Evolutionary conservation across 2,888 invertebrate genomes (phyloP).

Genomic region (Nectonema munidae): DNA sequence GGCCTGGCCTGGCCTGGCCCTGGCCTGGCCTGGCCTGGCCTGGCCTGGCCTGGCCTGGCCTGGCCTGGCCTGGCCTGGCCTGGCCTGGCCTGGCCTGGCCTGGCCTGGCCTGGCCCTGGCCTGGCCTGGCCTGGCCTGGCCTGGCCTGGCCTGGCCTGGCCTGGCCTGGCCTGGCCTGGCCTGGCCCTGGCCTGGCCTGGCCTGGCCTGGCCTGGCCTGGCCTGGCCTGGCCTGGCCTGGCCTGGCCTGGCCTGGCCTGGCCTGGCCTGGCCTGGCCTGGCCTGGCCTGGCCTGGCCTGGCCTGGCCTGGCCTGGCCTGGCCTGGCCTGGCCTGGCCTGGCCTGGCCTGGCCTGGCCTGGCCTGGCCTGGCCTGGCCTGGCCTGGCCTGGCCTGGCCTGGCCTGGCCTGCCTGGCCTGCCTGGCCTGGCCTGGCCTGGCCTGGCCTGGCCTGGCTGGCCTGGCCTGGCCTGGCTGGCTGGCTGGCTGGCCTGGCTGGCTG

Average conservation of each 20-base stretch:
- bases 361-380: constrained; percentile 15
- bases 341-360: constrained; percentile 13
- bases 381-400: constrained; percentile 15
- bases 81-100: constrained; percentile 13
- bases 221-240: constrained; percentile 10
- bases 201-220: constrained; percentile 13
- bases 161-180: constrained; percentile 13
- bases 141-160: constrained; percentile 12
- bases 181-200: constrained; percentile 16
- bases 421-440: constrained; percentile 13
- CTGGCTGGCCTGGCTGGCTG: constrained; percentile 11
- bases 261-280: constrained; percentile 14
- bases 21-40: constrained; percentile 16
- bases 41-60: constrained; percentile 15
- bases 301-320: constrained; percentile 13
- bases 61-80: constrained; percentile 13
- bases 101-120: constrained; percentile 15
- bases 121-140: constrained; percentile 13
- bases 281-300: constrained; percentile 13
- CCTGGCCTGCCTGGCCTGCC: constrained; percentile 11
- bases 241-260: constrained; percentile 13
- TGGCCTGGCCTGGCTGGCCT: constrained; percentile 10
- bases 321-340: constrained; percentile 14
- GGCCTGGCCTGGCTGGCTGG: no score
- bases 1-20: constrained; percentile 12